Evolutionary conservation across 2,797 vertebrate species (phyloP).

Genomic region (Cynopterus sphinx): DNA sequence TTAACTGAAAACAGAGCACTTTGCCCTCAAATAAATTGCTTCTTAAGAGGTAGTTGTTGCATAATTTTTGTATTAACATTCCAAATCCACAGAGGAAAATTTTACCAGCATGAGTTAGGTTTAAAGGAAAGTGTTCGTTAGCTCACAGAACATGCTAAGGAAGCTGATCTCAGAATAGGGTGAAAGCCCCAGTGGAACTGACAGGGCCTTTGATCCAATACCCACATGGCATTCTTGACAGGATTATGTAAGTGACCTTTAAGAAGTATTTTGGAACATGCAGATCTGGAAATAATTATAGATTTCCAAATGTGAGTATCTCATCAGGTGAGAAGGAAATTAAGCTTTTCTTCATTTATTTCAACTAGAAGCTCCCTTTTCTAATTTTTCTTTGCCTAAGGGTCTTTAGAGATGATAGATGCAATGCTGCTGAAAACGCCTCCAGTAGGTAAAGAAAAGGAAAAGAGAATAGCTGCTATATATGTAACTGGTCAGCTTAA

Average conservation of each 20-base stretch:
- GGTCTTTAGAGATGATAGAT: background rate
- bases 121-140: slow-evolving; percentile 41
- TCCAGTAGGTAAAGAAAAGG: background rate
- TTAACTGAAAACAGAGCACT: slow-evolving; percentile 23
- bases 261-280: slow-evolving; percentile 36
- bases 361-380: background rate
- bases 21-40: slow-evolving; percentile 58
- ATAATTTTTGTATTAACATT: slow-evolving; percentile 59
- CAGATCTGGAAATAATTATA: slow-evolving; percentile 23
- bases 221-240: background rate
- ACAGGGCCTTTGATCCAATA: slow-evolving; percentile 36
- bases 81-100: slow-evolving; percentile 31
- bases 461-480: background rate
- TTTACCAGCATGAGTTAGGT: background rate
- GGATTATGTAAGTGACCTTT: slow-evolving; percentile 54
- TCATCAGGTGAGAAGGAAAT: slow-evolving; percentile 59
- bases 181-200: background rate
- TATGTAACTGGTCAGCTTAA: background rate
- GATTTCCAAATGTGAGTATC: slow-evolving; percentile 48
- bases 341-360: slow-evolving; percentile 21
- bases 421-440: background rate
- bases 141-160: slow-evolving; percentile 31
- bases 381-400: background rate
- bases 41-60: slow-evolving; percentile 38
- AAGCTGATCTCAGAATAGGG: background rate